Conservation (phyloP, 2,888 invertebrate genomes). For the Eugnorisma glareosa region DNA sequence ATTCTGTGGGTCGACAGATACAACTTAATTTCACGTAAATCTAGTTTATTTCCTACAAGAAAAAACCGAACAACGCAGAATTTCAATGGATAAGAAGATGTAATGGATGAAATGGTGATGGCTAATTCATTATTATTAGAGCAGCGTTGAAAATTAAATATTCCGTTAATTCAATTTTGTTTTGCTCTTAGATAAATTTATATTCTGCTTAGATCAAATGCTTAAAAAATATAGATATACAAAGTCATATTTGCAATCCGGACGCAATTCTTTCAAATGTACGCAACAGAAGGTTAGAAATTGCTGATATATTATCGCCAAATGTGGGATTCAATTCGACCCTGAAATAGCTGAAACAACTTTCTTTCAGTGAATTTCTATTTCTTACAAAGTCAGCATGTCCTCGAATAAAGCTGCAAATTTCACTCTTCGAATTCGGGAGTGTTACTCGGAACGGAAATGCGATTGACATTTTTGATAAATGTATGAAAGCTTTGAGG, state of each 20-base stretch:
- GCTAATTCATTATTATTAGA: background rate
- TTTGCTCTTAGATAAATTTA: background rate
- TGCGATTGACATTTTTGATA: background rate
- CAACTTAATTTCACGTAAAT: background rate
- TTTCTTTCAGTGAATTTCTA: background rate
- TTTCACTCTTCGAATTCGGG: background rate
- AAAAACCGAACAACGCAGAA: background rate
- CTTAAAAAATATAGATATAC: background rate
- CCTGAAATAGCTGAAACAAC: conserved; percentile 6
- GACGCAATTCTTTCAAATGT: background rate
- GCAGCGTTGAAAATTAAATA: background rate
- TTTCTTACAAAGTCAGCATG: background rate
- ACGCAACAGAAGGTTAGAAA: no score
- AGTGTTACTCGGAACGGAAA: background rate
- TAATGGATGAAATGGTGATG: no score
- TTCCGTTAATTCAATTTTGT: background rate
- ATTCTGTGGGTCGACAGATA: background rate
- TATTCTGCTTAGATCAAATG: background rate
- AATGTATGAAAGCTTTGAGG: background rate
- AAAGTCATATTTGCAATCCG: background rate
- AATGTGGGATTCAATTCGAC: background rate
- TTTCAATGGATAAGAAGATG: background rate
- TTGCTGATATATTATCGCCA: background rate
- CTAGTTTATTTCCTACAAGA: background rate
- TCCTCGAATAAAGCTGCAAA: background rate